Conservation (phyloP, 2,888 invertebrate genomes). For the Lapara coniferarum region DNA sequence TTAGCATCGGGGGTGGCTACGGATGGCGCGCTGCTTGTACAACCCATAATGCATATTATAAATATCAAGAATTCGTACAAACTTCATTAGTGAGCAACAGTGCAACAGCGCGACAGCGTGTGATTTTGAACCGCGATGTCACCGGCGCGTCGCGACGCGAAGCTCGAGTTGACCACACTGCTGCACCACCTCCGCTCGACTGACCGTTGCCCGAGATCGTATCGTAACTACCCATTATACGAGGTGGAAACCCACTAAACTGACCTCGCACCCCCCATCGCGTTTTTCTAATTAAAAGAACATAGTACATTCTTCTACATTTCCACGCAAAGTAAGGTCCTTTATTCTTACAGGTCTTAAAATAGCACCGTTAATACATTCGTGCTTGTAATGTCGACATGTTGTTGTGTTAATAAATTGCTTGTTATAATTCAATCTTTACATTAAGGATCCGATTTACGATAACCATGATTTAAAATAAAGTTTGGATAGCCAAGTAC, state of each 20-base stretch:
- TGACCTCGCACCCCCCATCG: constrained; percentile 82
- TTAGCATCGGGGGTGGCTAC: constrained; percentile 54
- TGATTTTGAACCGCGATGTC: constrained; percentile 31
- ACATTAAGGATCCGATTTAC: too few relatives aligned
- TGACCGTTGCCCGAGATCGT: constrained; percentile 66
- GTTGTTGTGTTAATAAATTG: background rate
- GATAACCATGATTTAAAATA: too few relatives aligned
- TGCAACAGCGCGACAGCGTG: constrained; percentile 17
- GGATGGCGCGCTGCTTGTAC: constrained; percentile 75
- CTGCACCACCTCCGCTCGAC: constrained; percentile 64
- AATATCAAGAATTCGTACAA: constrained; percentile 36
- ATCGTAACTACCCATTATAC: constrained; percentile 76
- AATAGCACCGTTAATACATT: background rate
- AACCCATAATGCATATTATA: constrained; percentile 67
- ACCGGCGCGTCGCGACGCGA: constrained; percentile 33
- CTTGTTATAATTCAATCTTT: too few relatives aligned
- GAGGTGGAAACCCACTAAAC: constrained; percentile 77
- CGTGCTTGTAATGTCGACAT: background rate
- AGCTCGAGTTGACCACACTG: constrained; percentile 55
- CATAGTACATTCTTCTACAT: constrained; percentile 68
- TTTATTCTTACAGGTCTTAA: background rate
- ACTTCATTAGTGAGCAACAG: constrained; percentile 41
- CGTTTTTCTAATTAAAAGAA: constrained; percentile 81
- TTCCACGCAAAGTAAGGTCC: constrained; percentile 47
- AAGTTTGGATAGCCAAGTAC: too few relatives aligned